These are phyloP conservation scores for Cirrhinus mrigala DNA, from an alignment of 2,797 vertebrate species.

Conservation along the genomic window DNA sequence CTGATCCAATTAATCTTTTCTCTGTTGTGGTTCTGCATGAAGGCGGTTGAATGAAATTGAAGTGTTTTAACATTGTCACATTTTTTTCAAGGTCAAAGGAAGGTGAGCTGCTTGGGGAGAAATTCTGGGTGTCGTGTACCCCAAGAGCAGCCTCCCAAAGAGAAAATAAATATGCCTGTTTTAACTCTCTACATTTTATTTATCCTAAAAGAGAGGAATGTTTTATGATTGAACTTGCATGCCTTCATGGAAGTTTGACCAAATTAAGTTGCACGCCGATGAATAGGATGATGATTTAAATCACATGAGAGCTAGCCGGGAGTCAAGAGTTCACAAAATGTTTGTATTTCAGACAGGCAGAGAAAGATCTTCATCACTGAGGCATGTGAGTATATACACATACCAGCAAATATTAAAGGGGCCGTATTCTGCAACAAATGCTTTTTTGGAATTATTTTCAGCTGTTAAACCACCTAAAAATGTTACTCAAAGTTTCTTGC, in stretches of 20 bases:
- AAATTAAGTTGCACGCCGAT: conserved; percentile 7
- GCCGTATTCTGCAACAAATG: conserved; percentile 30
- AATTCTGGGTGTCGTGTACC: conserved; percentile 3
- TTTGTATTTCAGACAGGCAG: conserved; percentile 30
- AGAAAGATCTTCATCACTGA: conserved; percentile 16
- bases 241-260: conserved; percentile 19
- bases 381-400: conserved; percentile 28
- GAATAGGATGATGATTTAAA: conserved; percentile 33
- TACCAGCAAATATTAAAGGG: conserved; percentile 23
- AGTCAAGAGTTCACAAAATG: conserved; percentile 44
- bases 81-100: conserved; percentile 12
- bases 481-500: not conserved
- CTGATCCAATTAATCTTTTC: conserved; percentile 6
- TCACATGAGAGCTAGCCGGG: conserved; percentile 39
- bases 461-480: not conserved
- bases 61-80: not conserved
- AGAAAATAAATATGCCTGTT: conserved; percentile 22
- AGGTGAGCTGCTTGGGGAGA: not conserved
- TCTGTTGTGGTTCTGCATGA: not conserved
- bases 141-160: not conserved
- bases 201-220: conserved; percentile 16
- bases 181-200: not conserved
- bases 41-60: not conserved
- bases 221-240: not conserved
- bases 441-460: conserved; percentile 6